Base-by-base conservation (phyloP, 2,797 vertebrate species). In the Decapterus maruadsi region DNA sequence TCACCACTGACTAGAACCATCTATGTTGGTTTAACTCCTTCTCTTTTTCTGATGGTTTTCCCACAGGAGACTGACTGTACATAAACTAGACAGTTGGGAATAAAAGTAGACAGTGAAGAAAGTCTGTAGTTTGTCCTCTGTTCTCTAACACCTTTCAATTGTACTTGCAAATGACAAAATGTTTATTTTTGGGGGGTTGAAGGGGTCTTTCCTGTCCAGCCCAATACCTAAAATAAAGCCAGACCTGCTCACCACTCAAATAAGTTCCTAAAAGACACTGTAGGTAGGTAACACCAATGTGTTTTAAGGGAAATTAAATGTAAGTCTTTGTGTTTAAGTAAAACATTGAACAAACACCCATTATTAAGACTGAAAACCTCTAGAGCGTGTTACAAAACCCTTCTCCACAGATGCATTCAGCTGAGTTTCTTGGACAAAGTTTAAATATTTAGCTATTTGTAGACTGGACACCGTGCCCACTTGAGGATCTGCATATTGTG, bases 41-140 rank as follows among this genome's bases (percentile, higher is more conserved):
- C 88, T 91, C 79, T 90, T 86, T 91, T 92, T 84, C 82, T 85
- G 87, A 88, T 90, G 72, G 81, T 78, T 92, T 89, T 87, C 85
- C 88, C 86, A 89, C 77, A 91, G 67, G 78, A 83, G 82, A 81
- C 79, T 88, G 90, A 92, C 88, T 94, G 92, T 95, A 94, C 74
- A 93, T 94, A 94, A 88, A 93, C 88, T 86, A 89, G 58, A 90
- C 82, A 78, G 84, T 87, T 90, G 87, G 90, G 86, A 93, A 93
- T 92, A 91, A 91, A 89, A 89, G 78, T 87, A 86, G 83, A 91
- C 62, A 56, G 66, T 73, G 72, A 73, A 87, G 81, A 88, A 71
- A 22, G 48, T 81, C 64, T 77, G n/a, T 45, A 14, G 68, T 58
- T 72, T 79, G 83, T 89, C 58, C 40, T 84, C 45, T 85, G 50